Base-by-base conservation (phyloP, 2,797 vertebrate genomes). In the Coreius guichenoti region DNA sequence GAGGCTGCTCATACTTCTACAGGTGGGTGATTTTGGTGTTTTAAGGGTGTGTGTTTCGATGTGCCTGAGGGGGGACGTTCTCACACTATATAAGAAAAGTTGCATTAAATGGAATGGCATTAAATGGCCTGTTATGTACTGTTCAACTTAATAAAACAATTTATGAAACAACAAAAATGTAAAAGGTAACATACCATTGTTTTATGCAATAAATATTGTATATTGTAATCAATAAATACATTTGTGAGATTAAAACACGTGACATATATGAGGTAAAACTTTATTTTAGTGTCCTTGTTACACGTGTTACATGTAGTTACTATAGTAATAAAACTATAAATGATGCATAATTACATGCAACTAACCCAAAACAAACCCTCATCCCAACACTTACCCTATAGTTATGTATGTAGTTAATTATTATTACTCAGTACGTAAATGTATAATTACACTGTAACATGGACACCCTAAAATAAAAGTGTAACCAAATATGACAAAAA, bases 1-100 rank as follows among this genome's bases (percentile, higher is more conserved):
- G 96, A 92, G 96, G 96, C 80, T 96, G 95, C 90, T 96, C 96
- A 82, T 96, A 96, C 91, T 96, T 96, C 91, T 96, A 96, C 94
- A 96, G 96, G 96, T 96, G 87, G 6, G 45, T 19, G 65, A 14
- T 39, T n/a, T 39, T 36, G 6, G 31, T 45, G 39, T 39, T 45
- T 79, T 43, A 47, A 79, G 17, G 21, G 12, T 80, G 16, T 82
- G 56, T 67, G 31, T 12, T 47, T 70, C n/a, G 1, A 13, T 72
- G 26, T 47, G 58, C 86, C 56, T 86, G 58, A 81, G 77, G 16
- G 33, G 33, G 23, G n/a, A n/a, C 13, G 12, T 21, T 56, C 5
- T 54, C 31, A 8, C 17, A 23, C 54, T 43, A 16, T 45, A 8
- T 45, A 13, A 12, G 69, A 11, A 58, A 77, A 26, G 51, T 14